Base-by-base conservation (phyloP, 2,888 invertebrate genomes). In the Charanyca ferruginea region DNA sequence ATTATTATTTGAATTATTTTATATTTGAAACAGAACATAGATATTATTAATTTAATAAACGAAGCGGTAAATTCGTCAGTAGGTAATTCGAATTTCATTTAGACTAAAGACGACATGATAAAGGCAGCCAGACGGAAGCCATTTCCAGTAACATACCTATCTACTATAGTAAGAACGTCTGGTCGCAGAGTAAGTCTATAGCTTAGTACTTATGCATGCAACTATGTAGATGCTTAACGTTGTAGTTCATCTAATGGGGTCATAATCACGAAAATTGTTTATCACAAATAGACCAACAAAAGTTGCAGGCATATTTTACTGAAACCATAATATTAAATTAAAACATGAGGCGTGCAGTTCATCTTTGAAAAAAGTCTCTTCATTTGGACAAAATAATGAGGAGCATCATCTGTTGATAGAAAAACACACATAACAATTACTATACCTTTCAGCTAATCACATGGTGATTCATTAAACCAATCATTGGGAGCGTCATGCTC, bases 121-220 rank as follows among this genome's bases (percentile, higher is more conserved):
- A 51, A 55, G 42, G 77, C 55, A 72, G 38, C 72, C 73, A 73
- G 77, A 73, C 72, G 65, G 73, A 64, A 73, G 20, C 72, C 72
- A 77, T 63, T 72, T 22, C 16, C 28, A 23, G n/a, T 16, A 70
- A 77, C 55, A 42, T 28, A 45, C 44, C n/a, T 18, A 22, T 11
- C 2, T 23, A 28, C 32, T 44, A 35, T 9, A 42, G 23, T 20
- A n/a, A 23, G 25, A 51, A 44, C 32, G n/a, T 68, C 72, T 71
- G 41, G 72, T 41, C 51, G 18, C 42, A 13, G 41, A 47, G 22
- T 9, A 9, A 11, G 23, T 44, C 42, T 62, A 51, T n/a, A 22
- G 38, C 38, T 38, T 38, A 3, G 38, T 42, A 3, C 53, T 16
- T 69, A 35, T 35, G 18, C 54, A 42, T 23, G n/a, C 8, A 25